phyloP scores from a whole-genome alignment of 2,888 invertebrate genomes.

The Stenchaetothrips biformis region DNA sequence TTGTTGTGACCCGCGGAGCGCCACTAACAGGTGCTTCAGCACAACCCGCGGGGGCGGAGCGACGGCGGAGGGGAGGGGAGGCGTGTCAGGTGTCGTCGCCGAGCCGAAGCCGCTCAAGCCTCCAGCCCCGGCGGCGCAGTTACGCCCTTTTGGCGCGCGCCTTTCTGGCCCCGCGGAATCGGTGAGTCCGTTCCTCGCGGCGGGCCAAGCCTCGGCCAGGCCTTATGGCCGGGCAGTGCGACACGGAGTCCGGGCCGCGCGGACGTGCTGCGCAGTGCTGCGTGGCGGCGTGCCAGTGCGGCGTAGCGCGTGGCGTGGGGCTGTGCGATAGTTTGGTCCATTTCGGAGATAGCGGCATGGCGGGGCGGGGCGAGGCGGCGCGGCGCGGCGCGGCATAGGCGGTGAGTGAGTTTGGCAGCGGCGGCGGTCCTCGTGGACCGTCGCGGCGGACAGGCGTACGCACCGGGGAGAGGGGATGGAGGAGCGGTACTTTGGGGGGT shows the following conservation, averaged over 20 bases:
- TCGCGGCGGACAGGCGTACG: neutral
- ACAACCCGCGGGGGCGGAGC: neutral
- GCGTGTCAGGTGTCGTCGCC: neutral
- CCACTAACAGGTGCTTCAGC: constrained; percentile 31
- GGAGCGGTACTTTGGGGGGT: neutral
- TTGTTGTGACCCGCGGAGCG: neutral
- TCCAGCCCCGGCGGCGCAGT: neutral
- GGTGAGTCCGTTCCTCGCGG: neutral
- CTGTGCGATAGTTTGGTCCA: neutral
- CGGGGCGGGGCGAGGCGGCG: neutral
- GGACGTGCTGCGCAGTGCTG: neutral
- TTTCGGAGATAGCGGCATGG: neutral
- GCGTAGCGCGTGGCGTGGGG: neutral
- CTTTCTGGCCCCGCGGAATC: neutral
- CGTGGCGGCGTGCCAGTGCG: no score
- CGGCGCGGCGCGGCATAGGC: neutral
- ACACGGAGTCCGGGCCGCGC: neutral
- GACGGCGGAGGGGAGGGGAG: neutral
- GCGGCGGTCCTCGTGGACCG: neutral
- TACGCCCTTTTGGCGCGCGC: neutral
- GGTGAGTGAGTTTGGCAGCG: neutral
- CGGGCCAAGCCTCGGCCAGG: neutral
- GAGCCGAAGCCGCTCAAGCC: neutral
- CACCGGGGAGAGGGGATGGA: neutral
- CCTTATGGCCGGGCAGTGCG: neutral